Conservation (phyloP, 1,140 invertebrate genomes). For the Drosophila parabipectinata region DNA sequence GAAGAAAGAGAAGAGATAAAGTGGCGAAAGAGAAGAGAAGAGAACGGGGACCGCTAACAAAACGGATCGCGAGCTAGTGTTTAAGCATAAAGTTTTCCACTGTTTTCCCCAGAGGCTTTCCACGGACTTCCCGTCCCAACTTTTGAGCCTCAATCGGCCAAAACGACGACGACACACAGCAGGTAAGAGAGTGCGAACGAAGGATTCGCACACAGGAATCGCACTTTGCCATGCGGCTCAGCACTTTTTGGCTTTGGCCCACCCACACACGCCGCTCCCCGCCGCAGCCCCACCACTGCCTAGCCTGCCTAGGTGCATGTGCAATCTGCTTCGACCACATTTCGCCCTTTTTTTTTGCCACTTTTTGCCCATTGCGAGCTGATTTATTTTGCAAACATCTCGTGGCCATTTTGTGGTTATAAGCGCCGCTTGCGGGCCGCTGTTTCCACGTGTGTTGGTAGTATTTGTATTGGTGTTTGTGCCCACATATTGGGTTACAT, state of each 20-base stretch:
- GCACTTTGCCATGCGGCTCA: slow-evolving; percentile 21
- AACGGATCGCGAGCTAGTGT: slow-evolving; percentile 57
- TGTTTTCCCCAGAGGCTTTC: slow-evolving; percentile 24
- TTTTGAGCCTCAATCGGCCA: slow-evolving; percentile 29
- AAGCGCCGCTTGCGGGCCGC: slow-evolving; percentile 46
- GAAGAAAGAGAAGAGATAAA: slow-evolving; percentile 33
- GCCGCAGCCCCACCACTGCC: background rate
- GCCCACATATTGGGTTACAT: slow-evolving; percentile 39
- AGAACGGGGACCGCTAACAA: slow-evolving; percentile 37
- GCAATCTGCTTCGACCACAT: slow-evolving; percentile 39
- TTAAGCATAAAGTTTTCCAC: slow-evolving; percentile 63
- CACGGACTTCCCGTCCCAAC: slow-evolving; percentile 15
- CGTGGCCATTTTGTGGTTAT: slow-evolving; percentile 71
- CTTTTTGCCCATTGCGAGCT: background rate
- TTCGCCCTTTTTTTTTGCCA: slow-evolving; percentile 11
- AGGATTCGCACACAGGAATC: background rate
- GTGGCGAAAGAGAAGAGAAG: slow-evolving; percentile 28
- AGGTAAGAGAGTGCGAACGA: slow-evolving; percentile 39
- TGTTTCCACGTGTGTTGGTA: slow-evolving; percentile 53
- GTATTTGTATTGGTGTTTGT: slow-evolving; percentile 28
- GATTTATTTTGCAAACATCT: slow-evolving; percentile 46
- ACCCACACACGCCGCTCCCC: background rate
- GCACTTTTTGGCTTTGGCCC: slow-evolving; percentile 10
- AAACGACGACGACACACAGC: slow-evolving; percentile 33
- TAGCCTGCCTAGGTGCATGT: slow-evolving; percentile 15